These are phyloP conservation scores for Archips xylosteana DNA, from an alignment of 2,888 invertebrate species.

Conservation along the genomic window DNA sequence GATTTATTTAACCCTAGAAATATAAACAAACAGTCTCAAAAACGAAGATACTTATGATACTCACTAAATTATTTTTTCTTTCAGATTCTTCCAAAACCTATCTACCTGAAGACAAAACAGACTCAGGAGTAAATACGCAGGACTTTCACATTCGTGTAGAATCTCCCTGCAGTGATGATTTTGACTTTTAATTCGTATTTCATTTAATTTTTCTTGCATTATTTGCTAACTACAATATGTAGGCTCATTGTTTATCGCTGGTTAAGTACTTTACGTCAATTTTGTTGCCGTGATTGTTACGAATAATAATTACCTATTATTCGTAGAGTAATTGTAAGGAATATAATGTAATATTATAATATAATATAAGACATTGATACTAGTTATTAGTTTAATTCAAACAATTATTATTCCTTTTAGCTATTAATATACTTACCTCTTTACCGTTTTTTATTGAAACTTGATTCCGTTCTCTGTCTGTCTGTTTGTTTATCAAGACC, in stretches of 20 bases:
- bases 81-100: conserved; percentile 65
- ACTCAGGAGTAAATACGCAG: conserved; percentile 24
- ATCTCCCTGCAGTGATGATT: conserved; percentile 68
- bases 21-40: too few species aligned
- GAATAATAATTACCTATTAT: too few species aligned
- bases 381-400: too few species aligned
- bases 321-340: too few species aligned
- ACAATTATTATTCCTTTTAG: too few species aligned
- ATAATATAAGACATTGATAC: too few species aligned
- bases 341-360: too few species aligned
- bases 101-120: conserved; percentile 52
- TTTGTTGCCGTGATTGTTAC: neutral
- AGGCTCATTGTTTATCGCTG: neutral
- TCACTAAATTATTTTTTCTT: conserved; percentile 43
- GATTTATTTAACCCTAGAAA: too few species aligned
- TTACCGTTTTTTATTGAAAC: too few species aligned
- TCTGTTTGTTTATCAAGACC: too few species aligned
- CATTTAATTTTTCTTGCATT: neutral
- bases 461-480: too few species aligned
- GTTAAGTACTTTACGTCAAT: neutral
- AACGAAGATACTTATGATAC: neutral
- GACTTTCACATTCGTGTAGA: conserved; percentile 50
- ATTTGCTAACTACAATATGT: neutral
- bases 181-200: conserved; percentile 61
- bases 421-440: too few species aligned